phyloP scores from a whole-genome alignment of 2,113 vertebrate species.

The Bagarius yarrelli region DNA sequence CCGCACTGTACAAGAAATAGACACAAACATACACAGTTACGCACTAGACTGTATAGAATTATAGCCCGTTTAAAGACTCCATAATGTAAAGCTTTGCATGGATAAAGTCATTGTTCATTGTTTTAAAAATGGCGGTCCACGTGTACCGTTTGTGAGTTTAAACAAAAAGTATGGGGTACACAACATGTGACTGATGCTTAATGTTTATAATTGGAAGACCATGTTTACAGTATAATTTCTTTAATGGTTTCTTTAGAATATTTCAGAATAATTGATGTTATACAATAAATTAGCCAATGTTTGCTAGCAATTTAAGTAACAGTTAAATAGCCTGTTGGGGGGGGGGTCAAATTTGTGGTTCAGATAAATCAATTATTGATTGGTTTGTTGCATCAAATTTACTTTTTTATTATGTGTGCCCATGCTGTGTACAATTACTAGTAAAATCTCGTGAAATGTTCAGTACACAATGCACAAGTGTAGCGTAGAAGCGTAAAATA shows the following conservation, averaged over 20 bases:
- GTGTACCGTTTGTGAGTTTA: neutral
- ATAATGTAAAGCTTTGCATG: neutral
- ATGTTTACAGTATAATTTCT: neutral
- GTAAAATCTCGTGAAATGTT: too few relatives aligned
- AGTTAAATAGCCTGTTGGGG: neutral
- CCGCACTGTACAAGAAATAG: slow-evolving; percentile 26
- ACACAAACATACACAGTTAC: neutral
- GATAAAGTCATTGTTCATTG: neutral
- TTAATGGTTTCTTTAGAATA: neutral
- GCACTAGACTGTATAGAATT: neutral
- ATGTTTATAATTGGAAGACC: too few relatives aligned
- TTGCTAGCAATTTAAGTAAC: neutral
- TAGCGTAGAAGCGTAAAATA: too few relatives aligned
- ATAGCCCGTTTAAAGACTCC: neutral
- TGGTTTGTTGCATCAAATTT: too few relatives aligned
- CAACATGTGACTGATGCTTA: neutral
- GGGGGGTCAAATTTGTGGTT: too few relatives aligned
- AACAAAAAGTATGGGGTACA: neutral
- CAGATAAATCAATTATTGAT: too few relatives aligned
- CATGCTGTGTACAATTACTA: too few relatives aligned
- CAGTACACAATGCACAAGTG: too few relatives aligned
- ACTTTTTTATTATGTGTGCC: too few relatives aligned
- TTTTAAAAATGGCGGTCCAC: slow-evolving; percentile 3
- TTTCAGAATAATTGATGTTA: neutral
- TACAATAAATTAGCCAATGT: neutral